Conservation (phyloP, 2,888 invertebrate species). For the Cheilosia variabilis region DNA sequence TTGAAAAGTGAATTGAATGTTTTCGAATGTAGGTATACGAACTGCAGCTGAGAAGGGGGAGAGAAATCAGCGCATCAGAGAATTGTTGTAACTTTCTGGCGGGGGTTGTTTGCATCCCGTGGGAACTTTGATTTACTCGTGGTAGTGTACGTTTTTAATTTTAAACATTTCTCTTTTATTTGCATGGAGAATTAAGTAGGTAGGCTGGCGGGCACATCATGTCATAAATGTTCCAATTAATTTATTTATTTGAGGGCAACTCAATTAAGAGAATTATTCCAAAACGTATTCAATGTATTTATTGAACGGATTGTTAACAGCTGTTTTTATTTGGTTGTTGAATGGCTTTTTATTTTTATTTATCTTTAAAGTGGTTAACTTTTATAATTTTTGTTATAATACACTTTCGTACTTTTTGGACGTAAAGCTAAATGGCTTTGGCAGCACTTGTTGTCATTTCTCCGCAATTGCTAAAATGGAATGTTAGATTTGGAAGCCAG, state of each 20-base stretch:
- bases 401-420: too few species aligned
- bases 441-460: too few species aligned
- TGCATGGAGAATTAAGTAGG: neutral
- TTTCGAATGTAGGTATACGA: constrained; percentile 48
- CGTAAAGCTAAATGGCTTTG: too few species aligned
- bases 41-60: constrained; percentile 24
- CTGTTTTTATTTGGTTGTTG: too few species aligned
- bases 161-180: constrained; percentile 14
- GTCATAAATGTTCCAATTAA: neutral
- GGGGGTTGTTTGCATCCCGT: neutral
- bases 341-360: too few species aligned
- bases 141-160: constrained; percentile 32
- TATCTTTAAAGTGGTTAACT: too few species aligned
- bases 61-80: constrained; percentile 22
- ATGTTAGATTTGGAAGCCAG: too few species aligned
- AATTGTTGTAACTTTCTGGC: too few species aligned
- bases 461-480: too few species aligned
- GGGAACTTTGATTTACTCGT: constrained; percentile 25
- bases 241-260: neutral
- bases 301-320: too few species aligned
- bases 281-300: neutral
- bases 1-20: constrained; percentile 67
- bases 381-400: too few species aligned
- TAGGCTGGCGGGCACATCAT: neutral
- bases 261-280: neutral